phyloP scores from a whole-genome alignment of 2,797 vertebrate genomes.

The Cyclura pinguis region DNA sequence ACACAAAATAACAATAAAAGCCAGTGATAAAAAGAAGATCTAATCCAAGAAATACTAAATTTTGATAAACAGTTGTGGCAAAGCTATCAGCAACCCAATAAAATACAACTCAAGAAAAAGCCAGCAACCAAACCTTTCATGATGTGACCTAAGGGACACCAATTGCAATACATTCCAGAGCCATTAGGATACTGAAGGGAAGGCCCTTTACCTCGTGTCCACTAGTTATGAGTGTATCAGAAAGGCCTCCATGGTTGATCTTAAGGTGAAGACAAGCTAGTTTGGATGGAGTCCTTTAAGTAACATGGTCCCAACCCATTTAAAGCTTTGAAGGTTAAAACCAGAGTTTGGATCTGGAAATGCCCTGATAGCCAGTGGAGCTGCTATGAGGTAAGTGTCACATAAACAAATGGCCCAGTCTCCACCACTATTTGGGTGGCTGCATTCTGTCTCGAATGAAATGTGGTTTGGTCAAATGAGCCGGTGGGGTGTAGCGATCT shows the following conservation, averaged over 20 bases:
- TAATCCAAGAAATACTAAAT: not conserved
- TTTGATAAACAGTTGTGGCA: not conserved
- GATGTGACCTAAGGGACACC: not conserved
- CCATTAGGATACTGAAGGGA: not conserved
- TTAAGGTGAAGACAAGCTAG: not conserved
- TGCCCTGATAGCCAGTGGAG: not conserved
- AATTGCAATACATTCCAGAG: not conserved
- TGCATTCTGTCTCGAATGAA: not conserved
- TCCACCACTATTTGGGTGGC: not conserved
- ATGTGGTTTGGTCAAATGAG: not conserved
- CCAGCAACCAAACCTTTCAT: not conserved
- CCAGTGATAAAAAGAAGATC: not conserved
- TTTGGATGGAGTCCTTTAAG: not conserved
- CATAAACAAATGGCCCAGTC: not conserved
- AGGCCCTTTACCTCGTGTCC: not conserved
- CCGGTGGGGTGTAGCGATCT: not conserved
- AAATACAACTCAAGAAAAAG: not conserved
- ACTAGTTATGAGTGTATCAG: not conserved
- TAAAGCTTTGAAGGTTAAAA: not conserved
- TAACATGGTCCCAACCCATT: not conserved
- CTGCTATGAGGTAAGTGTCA: not conserved
- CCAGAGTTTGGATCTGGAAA: not conserved
- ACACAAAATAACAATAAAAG: constrained; percentile 3
- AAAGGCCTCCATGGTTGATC: not conserved
- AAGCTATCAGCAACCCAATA: not conserved